Percentiles rank a stretch among this genome's conserved stretches.
Conservation (phyloP, 2,888 invertebrate species). For the Yponomeuta evonymella region DNA sequence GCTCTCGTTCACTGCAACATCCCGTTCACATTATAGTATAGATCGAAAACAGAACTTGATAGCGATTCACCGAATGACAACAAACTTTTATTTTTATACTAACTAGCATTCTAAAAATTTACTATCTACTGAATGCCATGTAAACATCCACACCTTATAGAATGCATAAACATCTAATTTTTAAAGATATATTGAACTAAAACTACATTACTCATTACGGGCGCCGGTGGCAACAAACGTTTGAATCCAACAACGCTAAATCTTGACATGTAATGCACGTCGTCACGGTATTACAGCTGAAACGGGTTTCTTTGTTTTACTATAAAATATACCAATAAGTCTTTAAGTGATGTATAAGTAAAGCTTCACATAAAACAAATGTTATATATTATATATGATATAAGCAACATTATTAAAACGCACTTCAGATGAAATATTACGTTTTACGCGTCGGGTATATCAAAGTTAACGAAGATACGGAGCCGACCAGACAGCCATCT, state of each 20-base stretch:
- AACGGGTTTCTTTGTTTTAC: not conserved
- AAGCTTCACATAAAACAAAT: not conserved
- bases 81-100: conserved; percentile 63
- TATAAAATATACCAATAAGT: not conserved
- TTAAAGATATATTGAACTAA: conserved; percentile 68
- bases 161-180: conserved; percentile 67
- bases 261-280: too few relatives aligned
- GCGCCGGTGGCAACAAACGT: conserved; percentile 52
- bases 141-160: conserved; percentile 59
- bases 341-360: not conserved
- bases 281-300: too few relatives aligned
- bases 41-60: conserved; percentile 20
- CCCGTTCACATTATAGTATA: not conserved
- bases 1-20: conserved; percentile 3
- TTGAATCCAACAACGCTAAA: not conserved
- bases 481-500: not conserved
- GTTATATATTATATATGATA: too few relatives aligned
- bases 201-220: conserved; percentile 52
- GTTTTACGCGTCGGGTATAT: too few relatives aligned
- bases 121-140: conserved; percentile 70
- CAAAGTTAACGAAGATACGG: too few relatives aligned
- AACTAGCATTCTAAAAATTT: conserved; percentile 75
- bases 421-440: not conserved
- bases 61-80: conserved; percentile 37
- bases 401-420: not conserved